Conservation (phyloP, 2,113 vertebrate genomes). For the Phylloscopus whistleri region DNA sequence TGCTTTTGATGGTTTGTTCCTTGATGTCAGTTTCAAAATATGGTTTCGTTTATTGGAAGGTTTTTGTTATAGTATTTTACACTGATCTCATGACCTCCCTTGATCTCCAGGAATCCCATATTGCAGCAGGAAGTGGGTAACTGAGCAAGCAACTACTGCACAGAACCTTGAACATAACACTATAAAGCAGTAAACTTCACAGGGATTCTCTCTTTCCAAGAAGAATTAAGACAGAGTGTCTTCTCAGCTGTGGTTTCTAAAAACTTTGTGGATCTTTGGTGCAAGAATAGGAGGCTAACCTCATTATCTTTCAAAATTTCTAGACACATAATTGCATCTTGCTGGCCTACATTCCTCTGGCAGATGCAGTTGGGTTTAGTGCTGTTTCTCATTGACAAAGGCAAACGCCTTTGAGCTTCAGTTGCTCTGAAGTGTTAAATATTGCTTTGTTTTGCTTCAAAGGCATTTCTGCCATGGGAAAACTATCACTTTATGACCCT, state of each 20-base stretch:
- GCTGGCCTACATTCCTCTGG: not conserved
- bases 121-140: not conserved
- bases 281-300: not conserved
- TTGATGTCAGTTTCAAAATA: conserved; percentile 24
- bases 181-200: not conserved
- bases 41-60: not conserved
- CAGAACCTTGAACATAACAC: not conserved
- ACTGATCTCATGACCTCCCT: not conserved
- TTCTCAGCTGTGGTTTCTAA: not conserved
- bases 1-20: conserved; percentile 28
- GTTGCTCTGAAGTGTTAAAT: conserved; percentile 31
- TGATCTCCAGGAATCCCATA: not conserved
- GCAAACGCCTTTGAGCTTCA: not conserved
- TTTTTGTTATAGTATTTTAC: not conserved
- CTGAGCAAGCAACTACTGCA: not conserved
- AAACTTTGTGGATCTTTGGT: not conserved
- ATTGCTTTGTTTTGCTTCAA: conserved; percentile 23
- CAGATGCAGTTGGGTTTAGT: not conserved
- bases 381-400: not conserved
- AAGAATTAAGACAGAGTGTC: not conserved
- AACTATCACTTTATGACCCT: not conserved
- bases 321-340: not conserved
- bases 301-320: not conserved
- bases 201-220: not conserved
- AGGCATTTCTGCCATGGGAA: not conserved